These are phyloP conservation scores for Melinopterus prodromus DNA, from an alignment of 2,888 invertebrate species.

Conservation along the genomic window DNA sequence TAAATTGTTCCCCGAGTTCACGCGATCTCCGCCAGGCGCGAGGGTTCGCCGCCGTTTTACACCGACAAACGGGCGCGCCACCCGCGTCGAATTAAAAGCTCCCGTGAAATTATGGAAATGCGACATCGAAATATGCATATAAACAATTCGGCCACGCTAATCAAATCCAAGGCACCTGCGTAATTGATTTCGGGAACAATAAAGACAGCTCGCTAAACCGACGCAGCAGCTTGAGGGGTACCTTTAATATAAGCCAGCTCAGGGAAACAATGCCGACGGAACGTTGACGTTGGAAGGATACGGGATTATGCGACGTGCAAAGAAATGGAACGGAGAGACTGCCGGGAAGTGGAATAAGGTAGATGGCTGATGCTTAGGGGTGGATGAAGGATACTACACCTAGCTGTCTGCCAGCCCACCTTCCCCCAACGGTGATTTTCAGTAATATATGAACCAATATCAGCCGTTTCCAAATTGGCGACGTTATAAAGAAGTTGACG, in stretches of 20 bases:
- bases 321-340: constrained; percentile 50
- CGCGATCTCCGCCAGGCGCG: constrained; percentile 11
- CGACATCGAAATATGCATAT: constrained; percentile 41
- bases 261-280: not conserved
- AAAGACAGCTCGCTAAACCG: constrained; percentile 42
- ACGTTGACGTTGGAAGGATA: constrained; percentile 41
- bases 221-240: not conserved
- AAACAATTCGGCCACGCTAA: constrained; percentile 48
- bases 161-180: constrained; percentile 50
- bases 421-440: constrained; percentile 15
- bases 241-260: not conserved
- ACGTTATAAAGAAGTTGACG: constrained; percentile 15
- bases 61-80: constrained; percentile 7
- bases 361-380: constrained; percentile 47
- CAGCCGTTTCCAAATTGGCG: constrained; percentile 19
- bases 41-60: constrained; percentile 13
- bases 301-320: constrained; percentile 48
- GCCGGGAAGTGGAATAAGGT: constrained; percentile 48
- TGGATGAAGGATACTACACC: constrained; percentile 40
- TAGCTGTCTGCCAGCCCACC: not conserved
- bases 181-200: constrained; percentile 49
- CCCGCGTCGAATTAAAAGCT: constrained; percentile 28
- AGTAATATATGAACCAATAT: constrained; percentile 24
- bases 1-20: constrained; percentile 23
- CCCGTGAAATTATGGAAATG: constrained; percentile 32